phyloP scores from a whole-genome alignment of 53 echinoderm and acorn worm species.

The Glandiceps talaboti region DNA sequence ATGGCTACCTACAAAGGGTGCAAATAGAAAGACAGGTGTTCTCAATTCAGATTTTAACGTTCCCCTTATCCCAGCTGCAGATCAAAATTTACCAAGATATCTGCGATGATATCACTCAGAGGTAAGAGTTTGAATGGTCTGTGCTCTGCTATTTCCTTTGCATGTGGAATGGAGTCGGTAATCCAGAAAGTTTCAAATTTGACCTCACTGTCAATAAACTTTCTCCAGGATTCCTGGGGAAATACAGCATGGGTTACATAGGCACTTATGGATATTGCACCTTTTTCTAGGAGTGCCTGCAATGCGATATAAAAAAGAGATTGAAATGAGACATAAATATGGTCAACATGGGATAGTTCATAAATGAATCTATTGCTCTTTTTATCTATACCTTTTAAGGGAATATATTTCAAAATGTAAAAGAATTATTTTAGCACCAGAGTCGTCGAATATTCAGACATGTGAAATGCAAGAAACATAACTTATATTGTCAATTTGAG shows the following conservation, averaged over 20 bases:
- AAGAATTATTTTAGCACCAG: too few relatives aligned
- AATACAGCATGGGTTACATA: conserved; percentile 94
- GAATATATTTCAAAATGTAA: too few relatives aligned
- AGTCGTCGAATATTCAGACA: too few relatives aligned
- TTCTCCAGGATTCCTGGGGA: conserved; percentile 76
- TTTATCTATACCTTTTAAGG: too few relatives aligned
- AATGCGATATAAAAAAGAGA: too few relatives aligned
- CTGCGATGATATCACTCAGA: conserved; percentile 67
- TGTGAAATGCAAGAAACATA: too few relatives aligned
- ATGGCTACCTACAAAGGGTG: too few relatives aligned
- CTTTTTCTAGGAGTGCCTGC: conserved; percentile 33
- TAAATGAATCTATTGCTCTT: too few relatives aligned
- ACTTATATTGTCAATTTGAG: too few relatives aligned
- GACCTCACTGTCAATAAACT: conserved; percentile 42
- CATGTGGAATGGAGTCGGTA: conserved; percentile 86
- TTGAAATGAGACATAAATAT: too few relatives aligned
- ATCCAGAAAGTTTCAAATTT: conserved; percentile 74
- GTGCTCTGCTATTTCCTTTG: conserved; percentile 52
- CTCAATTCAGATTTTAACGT: background rate
- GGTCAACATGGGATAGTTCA: too few relatives aligned
- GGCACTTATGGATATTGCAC: conserved; percentile 74
- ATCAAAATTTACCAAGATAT: conserved; percentile 72
- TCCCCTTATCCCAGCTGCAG: conserved; percentile 21
- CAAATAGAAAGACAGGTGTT: too few relatives aligned
- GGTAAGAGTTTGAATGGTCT: conserved; percentile 74